Evolutionary conservation across 2,797 vertebrate genomes (phyloP), one percentile per base, ranked within the genome.

Genomic region (Phylloscopus collybita): DNA sequence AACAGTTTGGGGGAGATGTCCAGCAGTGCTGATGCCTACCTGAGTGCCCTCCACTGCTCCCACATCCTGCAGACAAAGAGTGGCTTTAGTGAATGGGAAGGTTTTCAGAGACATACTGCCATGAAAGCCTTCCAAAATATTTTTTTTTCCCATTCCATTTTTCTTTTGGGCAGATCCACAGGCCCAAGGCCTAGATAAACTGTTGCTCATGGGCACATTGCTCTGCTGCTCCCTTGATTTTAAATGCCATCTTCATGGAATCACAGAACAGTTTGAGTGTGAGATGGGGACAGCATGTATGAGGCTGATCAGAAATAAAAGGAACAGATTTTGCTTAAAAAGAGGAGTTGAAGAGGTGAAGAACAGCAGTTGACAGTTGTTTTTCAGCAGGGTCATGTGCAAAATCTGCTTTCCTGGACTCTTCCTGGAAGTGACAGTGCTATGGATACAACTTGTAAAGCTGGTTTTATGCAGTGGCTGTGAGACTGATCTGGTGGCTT

Each of bases 201-300:
- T 51, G 22, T 15, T 13, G 4, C 26, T 93, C 8, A 3, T 30
- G 34, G 22, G 11, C 12, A 44, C 0, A 0, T 69, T 11, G 4
- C 9, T 69, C 8, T n/a, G 1, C 62, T 83, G 11, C 26, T 80
- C 22, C n/a, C 23, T 50, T 54, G 32, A 51, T 29, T 22, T 81
- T 34, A 72, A 86, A 61, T 42, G 23, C 5, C 30, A 16, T 42
- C 12, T 86, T 60, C 27, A 60, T 15, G 1, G 3, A 66, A 53
- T 40, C 18, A 32, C 34, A 49, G 18, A 29, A 47, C 9, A 9
- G 21, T 65, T 72, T 53, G 15, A 30, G 1, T 38, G 44, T 85
- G 69, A 71, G 79, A 82, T 47, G 22, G 4, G 30, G 22, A 30
- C 20, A 61, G 32, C 19, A 13, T 0, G 0, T 26, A 16, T 21